Evolutionary conservation across 2,888 invertebrate species (phyloP).

Genomic region (Limenitis camilla): DNA sequence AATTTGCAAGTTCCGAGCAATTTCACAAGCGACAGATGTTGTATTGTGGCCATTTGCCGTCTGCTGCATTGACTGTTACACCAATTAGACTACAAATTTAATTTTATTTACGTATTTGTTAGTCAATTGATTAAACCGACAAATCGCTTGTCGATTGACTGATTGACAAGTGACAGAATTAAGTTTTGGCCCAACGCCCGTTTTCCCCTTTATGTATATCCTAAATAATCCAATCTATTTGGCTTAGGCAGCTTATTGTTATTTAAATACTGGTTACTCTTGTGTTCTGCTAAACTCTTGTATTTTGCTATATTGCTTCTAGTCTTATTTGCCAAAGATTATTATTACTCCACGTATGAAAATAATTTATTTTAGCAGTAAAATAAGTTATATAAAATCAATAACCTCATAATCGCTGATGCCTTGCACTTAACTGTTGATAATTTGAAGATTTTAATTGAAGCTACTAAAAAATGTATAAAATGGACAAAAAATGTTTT

Average conservation of each 20-base stretch:
- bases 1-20: conserved; percentile 4
- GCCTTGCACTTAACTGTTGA: too few relatives aligned
- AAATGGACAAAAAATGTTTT: too few relatives aligned
- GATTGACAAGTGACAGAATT: conserved; percentile 3
- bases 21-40: conserved; percentile 9
- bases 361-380: too few relatives aligned
- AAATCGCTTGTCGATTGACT: background rate
- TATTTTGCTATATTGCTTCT: background rate
- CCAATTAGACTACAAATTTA: conserved; percentile 4
- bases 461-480: too few relatives aligned
- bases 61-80: conserved; percentile 5
- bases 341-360: too few relatives aligned
- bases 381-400: too few relatives aligned
- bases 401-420: too few relatives aligned
- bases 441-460: too few relatives aligned
- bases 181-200: conserved; percentile 13
- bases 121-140: conserved; percentile 4
- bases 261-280: background rate
- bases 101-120: conserved; percentile 3
- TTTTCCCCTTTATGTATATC: conserved; percentile 7
- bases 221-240: conserved; percentile 15
- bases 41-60: conserved; percentile 5
- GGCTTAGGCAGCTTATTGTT: conserved; percentile 12
- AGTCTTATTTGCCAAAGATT: too few relatives aligned
- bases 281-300: background rate